Conservation (phyloP, 2,888 invertebrate genomes). For the Mimumesa dahlbomi region DNA sequence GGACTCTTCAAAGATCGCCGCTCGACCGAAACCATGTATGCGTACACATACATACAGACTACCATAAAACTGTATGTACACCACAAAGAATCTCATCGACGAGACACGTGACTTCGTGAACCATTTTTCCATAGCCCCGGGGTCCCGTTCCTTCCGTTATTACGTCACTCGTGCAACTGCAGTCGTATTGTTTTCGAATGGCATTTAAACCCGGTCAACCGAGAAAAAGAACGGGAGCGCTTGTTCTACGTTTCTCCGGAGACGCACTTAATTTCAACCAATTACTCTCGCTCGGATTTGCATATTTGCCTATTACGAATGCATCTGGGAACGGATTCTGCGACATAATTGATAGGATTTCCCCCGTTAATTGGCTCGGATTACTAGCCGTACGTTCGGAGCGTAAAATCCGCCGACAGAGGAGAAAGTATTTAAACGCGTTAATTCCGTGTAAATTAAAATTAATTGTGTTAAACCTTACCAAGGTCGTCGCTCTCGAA, state of each 20-base stretch:
- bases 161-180: slow-evolving; percentile 20
- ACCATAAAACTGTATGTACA: not conserved
- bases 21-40: not conserved
- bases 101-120: not conserved
- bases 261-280: slow-evolving; percentile 33
- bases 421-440: not conserved
- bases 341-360: slow-evolving; percentile 36
- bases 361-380: too few relatives aligned
- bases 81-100: not conserved
- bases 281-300: slow-evolving; percentile 50
- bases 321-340: not conserved
- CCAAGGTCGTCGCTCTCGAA: slow-evolving; percentile 95
- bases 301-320: slow-evolving; percentile 8
- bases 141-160: slow-evolving; percentile 9
- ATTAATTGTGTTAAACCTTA: slow-evolving; percentile 74
- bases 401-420: slow-evolving; percentile 12
- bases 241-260: slow-evolving; percentile 14
- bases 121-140: slow-evolving; percentile 16
- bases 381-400: not conserved
- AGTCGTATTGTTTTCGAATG: slow-evolving; percentile 33
- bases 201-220: slow-evolving; percentile 29
- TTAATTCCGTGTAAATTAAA: slow-evolving; percentile 26
- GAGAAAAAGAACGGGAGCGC: slow-evolving; percentile 17
- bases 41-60: too few relatives aligned
- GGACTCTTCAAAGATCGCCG: not conserved